Evolutionary conservation across 2,113 vertebrate genomes (phyloP).

Genomic region (Alaudala cheleensis): DNA sequence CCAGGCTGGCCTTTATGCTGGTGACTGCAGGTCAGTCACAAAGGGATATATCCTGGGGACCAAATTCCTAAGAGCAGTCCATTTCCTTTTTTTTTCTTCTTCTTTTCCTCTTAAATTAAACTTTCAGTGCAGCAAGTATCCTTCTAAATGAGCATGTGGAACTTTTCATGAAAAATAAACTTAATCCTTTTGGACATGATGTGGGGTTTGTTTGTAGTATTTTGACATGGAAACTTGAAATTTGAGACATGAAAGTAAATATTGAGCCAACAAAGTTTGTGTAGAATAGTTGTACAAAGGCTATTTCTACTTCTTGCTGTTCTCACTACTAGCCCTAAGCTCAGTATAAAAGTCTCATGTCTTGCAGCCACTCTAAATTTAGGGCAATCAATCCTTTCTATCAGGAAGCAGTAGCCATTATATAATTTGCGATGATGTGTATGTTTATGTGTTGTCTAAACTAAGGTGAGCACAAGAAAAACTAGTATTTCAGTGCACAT

Average conservation of each 20-base stretch:
- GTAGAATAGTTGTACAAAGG: background rate
- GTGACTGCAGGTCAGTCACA: conserved; percentile 61
- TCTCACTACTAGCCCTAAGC: background rate
- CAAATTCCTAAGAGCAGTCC: conserved; percentile 6
- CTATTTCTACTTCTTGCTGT: background rate
- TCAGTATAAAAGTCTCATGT: background rate
- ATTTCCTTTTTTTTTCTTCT: background rate
- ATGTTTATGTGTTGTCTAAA: background rate
- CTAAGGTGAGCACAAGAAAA: background rate
- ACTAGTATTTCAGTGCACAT: background rate
- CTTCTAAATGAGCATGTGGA: conserved; percentile 14
- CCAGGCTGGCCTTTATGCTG: conserved; percentile 17
- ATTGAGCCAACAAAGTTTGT: background rate
- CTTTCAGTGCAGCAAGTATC: background rate
- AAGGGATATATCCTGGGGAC: conserved; percentile 8
- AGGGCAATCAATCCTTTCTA: background rate
- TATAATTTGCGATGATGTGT: background rate
- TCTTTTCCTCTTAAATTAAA: background rate
- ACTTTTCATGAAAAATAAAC: conserved; percentile 42
- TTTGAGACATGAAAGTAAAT: background rate
- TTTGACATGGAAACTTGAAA: conserved; percentile 1
- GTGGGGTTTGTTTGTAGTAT: background rate
- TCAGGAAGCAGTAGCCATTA: background rate
- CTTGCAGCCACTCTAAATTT: background rate
- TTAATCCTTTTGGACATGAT: background rate